Base-by-base conservation (phyloP, 2,888 invertebrate genomes). In the Chrysopilus asiliformis region DNA sequence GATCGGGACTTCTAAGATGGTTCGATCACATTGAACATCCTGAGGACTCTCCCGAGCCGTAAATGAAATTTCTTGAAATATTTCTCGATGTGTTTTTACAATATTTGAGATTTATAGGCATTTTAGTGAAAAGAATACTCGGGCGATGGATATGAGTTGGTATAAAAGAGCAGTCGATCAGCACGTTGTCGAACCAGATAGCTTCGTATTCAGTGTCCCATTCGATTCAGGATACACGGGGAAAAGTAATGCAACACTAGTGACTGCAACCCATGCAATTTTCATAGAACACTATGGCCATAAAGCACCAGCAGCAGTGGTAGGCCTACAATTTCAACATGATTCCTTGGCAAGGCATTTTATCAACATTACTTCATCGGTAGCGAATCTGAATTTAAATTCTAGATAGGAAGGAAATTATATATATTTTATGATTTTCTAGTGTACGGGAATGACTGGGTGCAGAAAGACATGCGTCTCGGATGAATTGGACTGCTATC, bases 161-260 rank as follows among this genome's bases (percentile, higher is more conserved):
- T 91, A 90, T 56, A 80, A 81, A 48, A 69, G 91, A 35, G 89
- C 91, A 1, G 85, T 91, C 2, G 90, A 91, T 56, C 89, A 90
- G 51, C 83, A 90, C 55, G 66, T 76, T 1, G 74, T 85, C 34
- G 86, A 90, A 49, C 81, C 82, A 1, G 84, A 87, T 51, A 86
- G 89, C 57, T 91, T 90, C 57, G 89, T 91, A 2, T 91, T 82
- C 62, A 87, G 89, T 31, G 79, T 65, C 50, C 63, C 63, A 9
- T 63, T 63, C 20, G 62, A 62, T 20, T 60, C 64, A 2, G 64
- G 56, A 2, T 57, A 64, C 36, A 56, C 60, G 43, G 65, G 64
- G 17, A 68, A 67, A 35, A 64, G 58, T 38, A 64, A 67, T 39
- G 64, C 64, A 42, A 79, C 83, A 3, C 55, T 85, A 36, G 84